phyloP scores from a whole-genome alignment of 2,888 invertebrate species.

The Drosophila setosimentum region DNA sequence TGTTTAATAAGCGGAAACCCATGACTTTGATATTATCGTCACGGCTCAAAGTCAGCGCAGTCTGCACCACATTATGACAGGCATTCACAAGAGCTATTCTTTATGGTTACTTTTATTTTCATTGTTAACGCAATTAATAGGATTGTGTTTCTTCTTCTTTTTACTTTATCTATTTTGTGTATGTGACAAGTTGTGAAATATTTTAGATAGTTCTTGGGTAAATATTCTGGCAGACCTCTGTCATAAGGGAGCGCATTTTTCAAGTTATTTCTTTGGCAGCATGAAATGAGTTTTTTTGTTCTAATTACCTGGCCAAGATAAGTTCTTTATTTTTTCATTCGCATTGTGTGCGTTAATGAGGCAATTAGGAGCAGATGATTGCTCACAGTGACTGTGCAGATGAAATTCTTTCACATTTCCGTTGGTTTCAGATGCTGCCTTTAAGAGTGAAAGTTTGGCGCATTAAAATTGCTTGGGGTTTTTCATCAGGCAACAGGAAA shows the following conservation, averaged over 20 bases:
- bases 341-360: constrained; percentile 49
- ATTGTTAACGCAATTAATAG: constrained; percentile 48
- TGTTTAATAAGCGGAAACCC: constrained; percentile 66
- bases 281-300: constrained; percentile 55
- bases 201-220: constrained; percentile 17
- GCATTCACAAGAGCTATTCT: constrained; percentile 19
- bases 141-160: constrained; percentile 21
- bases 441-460: constrained; percentile 38
- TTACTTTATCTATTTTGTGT: constrained; percentile 19
- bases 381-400: constrained; percentile 42
- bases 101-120: constrained; percentile 55
- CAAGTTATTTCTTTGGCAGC: constrained; percentile 33
- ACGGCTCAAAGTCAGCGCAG: constrained; percentile 21
- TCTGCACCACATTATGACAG: constrained; percentile 25
- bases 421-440: constrained; percentile 1
- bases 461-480: constrained; percentile 12
- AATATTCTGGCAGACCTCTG: constrained; percentile 1
- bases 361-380: constrained; percentile 63
- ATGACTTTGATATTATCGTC: constrained; percentile 42
- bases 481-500: constrained; percentile 6
- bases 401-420: constrained; percentile 6
- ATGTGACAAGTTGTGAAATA: constrained; percentile 15
- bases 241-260: constrained; percentile 25
- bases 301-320: constrained; percentile 59
- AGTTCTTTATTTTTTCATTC: constrained; percentile 24